Conservation (phyloP, 1,140 invertebrate genomes). For the Lordiphosa collinella region DNA sequence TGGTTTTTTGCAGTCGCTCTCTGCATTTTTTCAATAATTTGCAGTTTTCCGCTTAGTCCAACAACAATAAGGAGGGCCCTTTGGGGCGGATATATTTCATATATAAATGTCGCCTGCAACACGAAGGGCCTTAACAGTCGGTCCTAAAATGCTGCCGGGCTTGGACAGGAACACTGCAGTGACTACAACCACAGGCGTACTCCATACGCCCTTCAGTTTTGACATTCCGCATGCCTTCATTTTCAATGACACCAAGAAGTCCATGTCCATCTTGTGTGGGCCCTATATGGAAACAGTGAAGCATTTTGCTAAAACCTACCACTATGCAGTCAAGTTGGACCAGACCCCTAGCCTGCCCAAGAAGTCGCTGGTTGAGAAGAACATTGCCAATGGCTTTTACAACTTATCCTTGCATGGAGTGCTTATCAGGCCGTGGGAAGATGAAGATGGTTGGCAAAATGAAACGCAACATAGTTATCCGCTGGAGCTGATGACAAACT, state of each 20-base stretch:
- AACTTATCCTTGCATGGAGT: conserved; percentile 55
- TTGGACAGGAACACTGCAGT: conserved; percentile 11
- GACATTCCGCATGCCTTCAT: conserved; percentile 58
- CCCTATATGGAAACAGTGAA: conserved; percentile 43
- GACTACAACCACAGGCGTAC: conserved; percentile 1
- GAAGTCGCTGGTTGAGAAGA: conserved; percentile 26
- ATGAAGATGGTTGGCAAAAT: background rate
- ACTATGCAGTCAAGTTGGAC: conserved; percentile 40
- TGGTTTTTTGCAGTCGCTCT: conserved; percentile 41
- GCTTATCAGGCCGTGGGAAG: conserved; percentile 6
- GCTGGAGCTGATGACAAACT: conserved; percentile 47
- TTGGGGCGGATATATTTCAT: background rate
- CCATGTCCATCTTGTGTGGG: conserved; percentile 22
- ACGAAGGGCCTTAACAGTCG: conserved; percentile 27
- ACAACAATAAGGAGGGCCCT: too few relatives aligned
- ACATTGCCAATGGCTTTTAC: conserved; percentile 29
- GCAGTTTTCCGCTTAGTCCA: conserved; percentile 6
- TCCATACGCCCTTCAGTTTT: conserved; percentile 49
- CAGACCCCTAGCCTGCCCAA: conserved; percentile 38
- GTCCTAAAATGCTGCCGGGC: conserved; percentile 19
- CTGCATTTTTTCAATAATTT: conserved; percentile 18
- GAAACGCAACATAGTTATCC: conserved; percentile 50
- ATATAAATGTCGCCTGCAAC: conserved; percentile 39
- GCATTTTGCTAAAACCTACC: conserved; percentile 36
- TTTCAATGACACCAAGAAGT: conserved; percentile 12